These are phyloP conservation scores for Rhea pennata DNA, from an alignment of 2,113 vertebrate species.

Conservation along the genomic window DNA sequence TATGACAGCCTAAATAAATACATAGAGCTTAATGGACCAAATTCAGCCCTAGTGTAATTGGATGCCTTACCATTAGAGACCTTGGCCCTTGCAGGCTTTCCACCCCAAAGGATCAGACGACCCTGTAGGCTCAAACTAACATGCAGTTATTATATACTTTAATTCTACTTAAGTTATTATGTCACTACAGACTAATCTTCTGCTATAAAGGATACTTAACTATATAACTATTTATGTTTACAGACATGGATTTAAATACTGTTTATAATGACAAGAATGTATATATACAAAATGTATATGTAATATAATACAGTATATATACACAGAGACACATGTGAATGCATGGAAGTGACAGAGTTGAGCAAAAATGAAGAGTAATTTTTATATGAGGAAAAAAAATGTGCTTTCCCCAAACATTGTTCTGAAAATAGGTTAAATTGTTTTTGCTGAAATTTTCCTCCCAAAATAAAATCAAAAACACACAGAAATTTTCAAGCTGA, in stretches of 20 bases:
- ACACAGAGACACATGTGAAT: conserved; percentile 40
- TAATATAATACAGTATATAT: neutral
- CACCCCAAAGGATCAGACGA: conserved; percentile 6
- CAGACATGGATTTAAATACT: conserved; percentile 21
- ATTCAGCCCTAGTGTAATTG: conserved; percentile 36
- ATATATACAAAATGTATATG: conserved; percentile 16
- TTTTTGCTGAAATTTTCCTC: neutral
- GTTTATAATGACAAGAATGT: conserved; percentile 49
- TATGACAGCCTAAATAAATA: conserved; percentile 67
- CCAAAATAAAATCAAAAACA: neutral
- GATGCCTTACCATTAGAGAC: conserved; percentile 56
- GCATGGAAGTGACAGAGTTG: neutral
- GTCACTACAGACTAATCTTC: conserved; percentile 30
- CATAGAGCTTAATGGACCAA: conserved; percentile 53
- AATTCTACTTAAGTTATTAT: conserved; percentile 42
- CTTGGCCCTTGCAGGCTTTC: conserved; percentile 25
- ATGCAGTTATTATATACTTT: neutral
- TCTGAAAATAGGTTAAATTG: neutral
- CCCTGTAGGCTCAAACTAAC: conserved; percentile 4
- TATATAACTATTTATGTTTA: conserved; percentile 57
- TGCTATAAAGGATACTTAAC: conserved; percentile 32
- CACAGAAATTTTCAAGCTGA: neutral
- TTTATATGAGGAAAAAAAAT: neutral
- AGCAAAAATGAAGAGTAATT: neutral
- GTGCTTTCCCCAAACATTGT: neutral